Evolutionary conservation across 2,797 vertebrate genomes (phyloP), one percentile per base, ranked within the genome.

Genomic region (Xenentodon cancila): DNA sequence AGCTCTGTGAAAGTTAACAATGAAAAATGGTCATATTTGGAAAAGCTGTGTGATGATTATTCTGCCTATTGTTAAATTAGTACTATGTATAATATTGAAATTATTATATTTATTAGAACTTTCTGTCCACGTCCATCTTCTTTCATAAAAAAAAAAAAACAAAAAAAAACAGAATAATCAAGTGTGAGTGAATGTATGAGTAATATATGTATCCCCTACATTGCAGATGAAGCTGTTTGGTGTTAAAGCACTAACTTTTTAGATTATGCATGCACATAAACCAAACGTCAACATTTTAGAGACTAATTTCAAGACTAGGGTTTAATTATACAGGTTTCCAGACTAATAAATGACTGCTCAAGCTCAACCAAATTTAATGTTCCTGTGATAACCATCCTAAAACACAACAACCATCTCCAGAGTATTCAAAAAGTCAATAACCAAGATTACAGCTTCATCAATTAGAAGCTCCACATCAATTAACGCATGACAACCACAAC

Each of bases 401-500:
- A 59, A 53, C 40, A 62, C 45, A 64, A 49, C 52, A n/a, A 45
- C 1, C 20, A 25, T 16, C 40, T 53, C 47, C 34, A 69, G 57
- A 66, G 21, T 50, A 44, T 20, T 53, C 11, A 48, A 13, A 13
- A 68, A 40, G 17, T 69, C 21, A 59, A 71, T 50, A 0, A 71
- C 69, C 42, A 64, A 54, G 34, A 59, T 7, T 53, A 9, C n/a
- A 22, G n/a, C 20, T 62, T 46, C 47, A 73, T n/a, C 44, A 75
- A 59, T 19, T 43, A 67, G 62, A 21, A 72, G 37, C 66, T 71
- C 59, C 78, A 61, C 63, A 77, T 32, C 12, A 40, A 75, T 49
- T 52, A 80, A 51, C n/a, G 59, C 45, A 75, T 53, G 56, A 68
- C 53, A 53, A 25, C 64, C 68, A 86, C 54, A 78, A 64, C 48